Evolutionary conservation across 2,888 invertebrate genomes (phyloP).

Genomic region (Galerucella nymphaeae): DNA sequence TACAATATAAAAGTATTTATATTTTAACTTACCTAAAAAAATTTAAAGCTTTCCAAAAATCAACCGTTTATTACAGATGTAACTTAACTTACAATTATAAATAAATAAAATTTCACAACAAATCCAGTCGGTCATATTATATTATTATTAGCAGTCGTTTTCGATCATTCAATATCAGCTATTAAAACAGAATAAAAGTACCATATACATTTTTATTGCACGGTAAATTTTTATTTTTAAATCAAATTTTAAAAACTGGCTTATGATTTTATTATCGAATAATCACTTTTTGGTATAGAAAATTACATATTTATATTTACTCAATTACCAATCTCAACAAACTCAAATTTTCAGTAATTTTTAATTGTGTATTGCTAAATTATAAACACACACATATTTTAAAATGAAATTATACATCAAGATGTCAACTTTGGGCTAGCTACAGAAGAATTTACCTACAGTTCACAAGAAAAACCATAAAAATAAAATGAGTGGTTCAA

Average conservation of each 20-base stretch:
- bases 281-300: too few species aligned
- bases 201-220: constrained; percentile 4
- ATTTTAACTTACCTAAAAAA: constrained; percentile 28
- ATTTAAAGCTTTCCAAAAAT: constrained; percentile 40
- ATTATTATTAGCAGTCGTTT: constrained; percentile 22
- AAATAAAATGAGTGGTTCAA: too few species aligned
- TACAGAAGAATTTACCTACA: too few species aligned
- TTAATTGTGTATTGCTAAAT: too few species aligned
- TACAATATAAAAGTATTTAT: constrained; percentile 31
- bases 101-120: constrained; percentile 29
- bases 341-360: too few species aligned
- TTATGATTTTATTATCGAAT: too few species aligned
- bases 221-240: neutral
- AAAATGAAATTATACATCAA: too few species aligned
- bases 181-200: constrained; percentile 19
- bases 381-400: too few species aligned
- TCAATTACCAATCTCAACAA: too few species aligned
- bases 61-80: constrained; percentile 28
- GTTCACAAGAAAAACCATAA: too few species aligned
- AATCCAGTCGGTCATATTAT: constrained; percentile 26
- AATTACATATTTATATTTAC: too few species aligned
- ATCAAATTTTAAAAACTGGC: neutral
- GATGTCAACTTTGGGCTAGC: too few species aligned
- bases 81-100: constrained; percentile 17
- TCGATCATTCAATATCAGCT: neutral